Evolutionary conservation across 2,888 invertebrate species (phyloP).

Genomic region (Ophion ventricosus): DNA sequence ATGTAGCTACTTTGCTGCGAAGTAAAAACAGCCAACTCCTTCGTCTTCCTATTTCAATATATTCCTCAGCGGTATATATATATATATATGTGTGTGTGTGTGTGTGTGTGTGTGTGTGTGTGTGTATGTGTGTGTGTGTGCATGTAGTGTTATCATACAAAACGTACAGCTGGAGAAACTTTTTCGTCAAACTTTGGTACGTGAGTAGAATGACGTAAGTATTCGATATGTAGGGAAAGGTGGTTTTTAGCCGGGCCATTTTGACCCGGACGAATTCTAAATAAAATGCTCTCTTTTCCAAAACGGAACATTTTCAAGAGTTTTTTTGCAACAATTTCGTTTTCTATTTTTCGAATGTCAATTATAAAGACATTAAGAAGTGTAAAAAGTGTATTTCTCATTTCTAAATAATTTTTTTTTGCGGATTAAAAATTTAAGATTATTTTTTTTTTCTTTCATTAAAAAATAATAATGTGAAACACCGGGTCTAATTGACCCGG

Average conservation of each 20-base stretch:
- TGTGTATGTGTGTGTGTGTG: neutral
- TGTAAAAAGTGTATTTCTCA: no score
- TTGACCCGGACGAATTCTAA: no score
- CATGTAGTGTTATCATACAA: conserved; percentile 18
- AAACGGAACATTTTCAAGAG: no score
- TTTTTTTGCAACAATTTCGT: neutral
- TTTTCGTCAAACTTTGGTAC: conserved; percentile 47
- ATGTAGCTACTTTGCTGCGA: neutral
- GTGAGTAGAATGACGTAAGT: conserved; percentile 36
- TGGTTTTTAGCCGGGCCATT: neutral
- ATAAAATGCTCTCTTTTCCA: no score
- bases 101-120: neutral
- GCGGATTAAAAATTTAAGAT: no score
- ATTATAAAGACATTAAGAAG: no score
- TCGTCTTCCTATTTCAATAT: conserved; percentile 2
- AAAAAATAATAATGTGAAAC: no score
- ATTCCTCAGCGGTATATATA: neutral
- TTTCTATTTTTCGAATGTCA: no score
- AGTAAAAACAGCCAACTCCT: conserved; percentile 31
- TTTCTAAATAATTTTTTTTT: no score
- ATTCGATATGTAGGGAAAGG: conserved; percentile 4
- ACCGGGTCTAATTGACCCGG: no score
- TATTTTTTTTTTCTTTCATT: no score
- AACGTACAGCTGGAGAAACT: conserved; percentile 36
- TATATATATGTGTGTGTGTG: neutral